Base-by-base conservation (phyloP, 2,113 vertebrate genomes). In the Dicentrarchus labrax region DNA sequence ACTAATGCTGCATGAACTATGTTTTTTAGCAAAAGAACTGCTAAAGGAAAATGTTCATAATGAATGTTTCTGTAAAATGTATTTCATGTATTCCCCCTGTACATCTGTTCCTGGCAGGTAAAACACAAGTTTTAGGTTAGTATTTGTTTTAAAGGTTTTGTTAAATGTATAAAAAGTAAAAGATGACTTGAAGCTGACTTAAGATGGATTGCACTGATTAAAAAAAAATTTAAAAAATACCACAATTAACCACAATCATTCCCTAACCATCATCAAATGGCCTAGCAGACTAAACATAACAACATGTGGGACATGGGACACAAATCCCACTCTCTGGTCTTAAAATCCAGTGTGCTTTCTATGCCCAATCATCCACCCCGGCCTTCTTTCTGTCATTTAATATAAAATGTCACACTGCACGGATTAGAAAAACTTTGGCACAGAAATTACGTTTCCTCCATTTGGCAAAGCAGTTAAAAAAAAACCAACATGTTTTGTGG, bases 381-480 rank as follows among this genome's bases (percentile, higher is more conserved):
- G n/a, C 16, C 48, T 50, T 12, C 30, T 41, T 45, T 62, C 47
- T 50, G 43, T 43, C 62, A 30, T 8, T 50, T 8, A 69, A 21
- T 10, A 38, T 15, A 69, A 45, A 13, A 76, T 38, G 38, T 59
- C 56, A 70, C 8, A 3, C 11, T 57, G 16, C n/a, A n/a, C 16
- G 2, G 17, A 30, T 13, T 21, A 3, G 22, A 53, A 70, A 53
- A 54, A 13, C 19, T 61, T 59, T 36, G 24, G 30, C 16, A 19
- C 39, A 76, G 43, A 16, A 68, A 76, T 74, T n/a, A 66, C 48
- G 21, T 53, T 65, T 69, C 51, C 39, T 69, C 62, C 21, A 48
- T 62, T 36, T 75, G 38, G 8, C 38, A 53, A 65, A 53, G 60
- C 64, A 74, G 62, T 76, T 72, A 53, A 0, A 62, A 57, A 45